Evolutionary conservation across 2,888 invertebrate genomes (phyloP), one percentile per base, ranked within the genome.

Genomic region (Stegana nigrithorax): DNA sequence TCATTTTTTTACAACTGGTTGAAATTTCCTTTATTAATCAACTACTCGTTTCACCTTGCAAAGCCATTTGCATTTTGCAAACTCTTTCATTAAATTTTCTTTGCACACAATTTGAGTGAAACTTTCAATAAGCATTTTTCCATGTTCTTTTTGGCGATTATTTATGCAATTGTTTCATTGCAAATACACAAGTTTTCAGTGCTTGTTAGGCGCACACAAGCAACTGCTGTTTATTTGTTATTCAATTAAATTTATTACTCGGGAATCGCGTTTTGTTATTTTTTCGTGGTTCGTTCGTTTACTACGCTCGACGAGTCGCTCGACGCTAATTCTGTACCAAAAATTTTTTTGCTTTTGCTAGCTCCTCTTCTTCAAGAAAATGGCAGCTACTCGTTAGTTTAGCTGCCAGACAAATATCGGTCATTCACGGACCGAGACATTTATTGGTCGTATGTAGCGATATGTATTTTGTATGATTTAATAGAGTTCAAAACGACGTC

Each of bases 341-440:
- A 80, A 78, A n/a, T 78, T n/a, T n/a, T n/a, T 81, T 78, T 72
- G 81, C 81, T 82, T 82, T 82, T 81, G 81, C 66, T 72, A 73
- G 21, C 25, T 42, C n/a, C 42, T n/a, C 42, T 12, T 14, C n/a
- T 1, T 2, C 12, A 42, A 42, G 42, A 42, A 42, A 17, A 42
- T n/a, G n/a, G n/a, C n/a, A n/a, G n/a, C n/a, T n/a, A n/a, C n/a
- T n/a, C n/a, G n/a, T n/a, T n/a, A n/a, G n/a, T n/a, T n/a, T n/a
- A n/a, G n/a, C n/a, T n/a, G n/a, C n/a, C n/a, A n/a, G n/a, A n/a
- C n/a, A n/a, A n/a, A n/a, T n/a, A n/a, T n/a, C n/a, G n/a, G n/a
- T n/a, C n/a, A n/a, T n/a, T n/a, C n/a, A n/a, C n/a, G n/a, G n/a
- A n/a, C n/a, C n/a, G n/a, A n/a, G n/a, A n/a, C n/a, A n/a, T n/a